Percentiles rank a stretch among this genome's conserved stretches.
These are phyloP conservation scores for Cepaea nemoralis DNA, from an alignment of 1,140 invertebrate species.

Conservation along the genomic window DNA sequence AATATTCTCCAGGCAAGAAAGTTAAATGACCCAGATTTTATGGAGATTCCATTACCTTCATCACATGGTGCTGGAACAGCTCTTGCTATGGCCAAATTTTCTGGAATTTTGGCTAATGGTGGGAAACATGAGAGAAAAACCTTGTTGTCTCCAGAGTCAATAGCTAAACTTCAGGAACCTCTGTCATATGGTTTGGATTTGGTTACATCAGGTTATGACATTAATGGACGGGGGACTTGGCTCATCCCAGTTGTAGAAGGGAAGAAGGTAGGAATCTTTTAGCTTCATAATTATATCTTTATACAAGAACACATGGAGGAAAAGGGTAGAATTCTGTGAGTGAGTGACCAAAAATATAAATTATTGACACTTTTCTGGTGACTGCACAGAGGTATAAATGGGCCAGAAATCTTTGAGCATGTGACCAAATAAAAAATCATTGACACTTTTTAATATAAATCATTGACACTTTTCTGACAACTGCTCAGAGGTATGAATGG, in stretches of 20 bases:
- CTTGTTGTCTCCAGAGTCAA: slow-evolving; percentile 48
- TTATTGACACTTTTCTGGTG: no score
- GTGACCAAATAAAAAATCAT: no score
- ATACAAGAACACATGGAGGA: no score
- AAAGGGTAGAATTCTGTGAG: no score
- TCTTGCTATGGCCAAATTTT: slow-evolving; percentile 55
- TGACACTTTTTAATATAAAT: no score
- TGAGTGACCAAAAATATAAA: no score
- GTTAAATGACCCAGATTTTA: slow-evolving; percentile 58
- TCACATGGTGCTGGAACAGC: slow-evolving; percentile 59
- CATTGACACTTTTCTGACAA: no score
- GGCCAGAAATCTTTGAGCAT: no score
- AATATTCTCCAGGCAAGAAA: slow-evolving; percentile 38
- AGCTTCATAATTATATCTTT: no score
- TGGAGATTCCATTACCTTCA: slow-evolving; percentile 50
- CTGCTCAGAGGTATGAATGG: no score
- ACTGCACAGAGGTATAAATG: no score
- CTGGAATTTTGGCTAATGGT: slow-evolving; percentile 58
- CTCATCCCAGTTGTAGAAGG: slow-evolving; percentile 53
- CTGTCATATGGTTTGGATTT: slow-evolving; percentile 48
- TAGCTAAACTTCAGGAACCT: slow-evolving; percentile 50
- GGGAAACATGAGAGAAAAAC: slow-evolving; percentile 47
- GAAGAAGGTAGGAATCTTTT: slow-evolving; percentile 45
- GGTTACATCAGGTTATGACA: slow-evolving; percentile 46
- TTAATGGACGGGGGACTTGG: slow-evolving; percentile 54